Conservation (phyloP, 1,140 invertebrate species). For the Drosophila pallidifrons region DNA sequence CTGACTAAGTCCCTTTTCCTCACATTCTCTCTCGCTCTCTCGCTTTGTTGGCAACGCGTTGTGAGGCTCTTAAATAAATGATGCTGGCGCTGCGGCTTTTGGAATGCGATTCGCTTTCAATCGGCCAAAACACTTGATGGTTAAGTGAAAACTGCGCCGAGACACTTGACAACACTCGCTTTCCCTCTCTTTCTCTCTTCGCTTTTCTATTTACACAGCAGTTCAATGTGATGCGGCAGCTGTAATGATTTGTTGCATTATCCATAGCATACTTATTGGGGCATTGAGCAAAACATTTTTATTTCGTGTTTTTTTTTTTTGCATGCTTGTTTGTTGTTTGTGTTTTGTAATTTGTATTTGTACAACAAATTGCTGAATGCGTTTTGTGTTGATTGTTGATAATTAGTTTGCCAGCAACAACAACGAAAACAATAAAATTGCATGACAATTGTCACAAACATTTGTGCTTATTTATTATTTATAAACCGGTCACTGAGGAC, state of each 20-base stretch:
- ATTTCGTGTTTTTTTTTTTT: not conserved
- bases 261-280: conserved; percentile 33
- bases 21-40: not conserved
- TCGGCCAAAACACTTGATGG: conserved; percentile 51
- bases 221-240: conserved; percentile 30
- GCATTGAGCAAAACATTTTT: conserved; percentile 5
- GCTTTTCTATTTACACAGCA: conserved; percentile 2
- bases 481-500: conserved; percentile 58
- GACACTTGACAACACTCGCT: conserved; percentile 17
- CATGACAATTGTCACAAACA: conserved; percentile 50
- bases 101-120: conserved; percentile 58
- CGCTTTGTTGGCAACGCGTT: not conserved
- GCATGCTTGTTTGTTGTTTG: conserved; percentile 3
- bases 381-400: conserved; percentile 53
- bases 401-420: conserved; percentile 57
- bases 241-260: conserved; percentile 63
- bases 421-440: conserved; percentile 22
- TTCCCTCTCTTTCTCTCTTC: not conserved
- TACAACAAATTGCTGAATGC: conserved; percentile 25
- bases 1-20: conserved; percentile 10
- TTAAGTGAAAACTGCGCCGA: conserved; percentile 44
- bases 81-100: conserved; percentile 72
- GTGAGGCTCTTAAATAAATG: conserved; percentile 66
- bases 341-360: conserved; percentile 11
- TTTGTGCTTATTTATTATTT: conserved; percentile 61